Evolutionary conservation across 1,140 invertebrate genomes (phyloP).

Genomic region (Euschistus heros): DNA sequence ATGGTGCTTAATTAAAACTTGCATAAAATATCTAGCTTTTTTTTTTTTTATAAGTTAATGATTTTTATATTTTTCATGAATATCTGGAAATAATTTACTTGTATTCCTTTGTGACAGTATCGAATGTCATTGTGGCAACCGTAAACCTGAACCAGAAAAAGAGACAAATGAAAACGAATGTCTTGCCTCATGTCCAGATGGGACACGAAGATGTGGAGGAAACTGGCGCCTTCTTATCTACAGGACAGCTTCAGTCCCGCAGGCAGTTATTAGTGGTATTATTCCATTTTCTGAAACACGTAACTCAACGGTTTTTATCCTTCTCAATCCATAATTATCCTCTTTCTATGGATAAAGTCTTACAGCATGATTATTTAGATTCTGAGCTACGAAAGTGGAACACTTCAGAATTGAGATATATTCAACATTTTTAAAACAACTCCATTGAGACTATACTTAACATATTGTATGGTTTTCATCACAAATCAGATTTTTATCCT

Average conservation of each 20-base stretch:
- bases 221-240: conserved; percentile 28
- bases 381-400: too few species aligned
- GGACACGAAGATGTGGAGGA: conserved; percentile 28
- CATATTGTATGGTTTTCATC: too few species aligned
- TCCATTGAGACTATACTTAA: too few species aligned
- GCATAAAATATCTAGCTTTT: not conserved
- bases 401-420: too few species aligned
- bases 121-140: conserved; percentile 29
- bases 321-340: too few species aligned
- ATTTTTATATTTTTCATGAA: not conserved
- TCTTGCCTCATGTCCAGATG: conserved; percentile 25
- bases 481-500: too few species aligned
- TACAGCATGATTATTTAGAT: too few species aligned
- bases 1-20: not conserved
- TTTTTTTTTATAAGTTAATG: not conserved
- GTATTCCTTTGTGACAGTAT: conserved; percentile 17
- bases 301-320: too few species aligned
- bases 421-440: too few species aligned
- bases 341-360: too few species aligned
- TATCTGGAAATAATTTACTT: too few species aligned
- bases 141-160: not conserved
- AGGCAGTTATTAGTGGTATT: not conserved
- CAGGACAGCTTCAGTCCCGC: conserved; percentile 18
- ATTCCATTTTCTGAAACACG: too few species aligned
- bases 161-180: conserved; percentile 27